Base-by-base conservation (phyloP, 2,888 invertebrate species). In the Xylocampa areola region DNA sequence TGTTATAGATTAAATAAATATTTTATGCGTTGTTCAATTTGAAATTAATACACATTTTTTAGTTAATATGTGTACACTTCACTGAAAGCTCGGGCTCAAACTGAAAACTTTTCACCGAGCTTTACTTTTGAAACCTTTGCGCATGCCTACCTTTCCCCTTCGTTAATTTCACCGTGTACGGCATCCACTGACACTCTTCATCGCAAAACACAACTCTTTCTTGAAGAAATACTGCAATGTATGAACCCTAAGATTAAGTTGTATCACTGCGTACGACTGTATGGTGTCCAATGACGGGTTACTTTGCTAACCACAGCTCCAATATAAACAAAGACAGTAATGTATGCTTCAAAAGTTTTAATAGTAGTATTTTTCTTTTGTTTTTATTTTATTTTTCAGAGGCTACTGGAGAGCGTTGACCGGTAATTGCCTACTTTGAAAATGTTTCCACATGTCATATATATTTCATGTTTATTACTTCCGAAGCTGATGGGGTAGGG, bases 31-130 rank as follows among this genome's bases (percentile, higher is more conserved):
- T 1, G 23, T 47, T 29, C 13, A 30, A 40, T 10, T 17, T 23
- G 1, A 40, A n/a, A 5, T 6, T 5, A 8, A 35, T 11, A 7
- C 39, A 19, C 4, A 36, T 8, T 36, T 14, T 32, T 16, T 5
- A 16, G n/a, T n/a, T n/a, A n/a, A n/a, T n/a, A 10, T 36, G 19
- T 40, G 73, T 64, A 57, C 69, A 74, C 69, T 44, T 40, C 59
- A 62, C 54, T 48, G 70, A 68, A 84, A 77, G 79, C 75, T 71
- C 70, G 70, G 73, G 54, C 40, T 74, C 45, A 65, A 68, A 87
- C 87, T 86, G 81, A 84, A 81, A 78, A 82, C 68, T 82, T 86
- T 87, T 85, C 76, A 81, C 77, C 74, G 77, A 81, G 69, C 75
- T 72, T 64, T 58, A 62, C 65, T 70, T 64, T 39, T 58, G 62